Conservation (phyloP, 2,888 invertebrate genomes). For the Thera obeliscata region DNA sequence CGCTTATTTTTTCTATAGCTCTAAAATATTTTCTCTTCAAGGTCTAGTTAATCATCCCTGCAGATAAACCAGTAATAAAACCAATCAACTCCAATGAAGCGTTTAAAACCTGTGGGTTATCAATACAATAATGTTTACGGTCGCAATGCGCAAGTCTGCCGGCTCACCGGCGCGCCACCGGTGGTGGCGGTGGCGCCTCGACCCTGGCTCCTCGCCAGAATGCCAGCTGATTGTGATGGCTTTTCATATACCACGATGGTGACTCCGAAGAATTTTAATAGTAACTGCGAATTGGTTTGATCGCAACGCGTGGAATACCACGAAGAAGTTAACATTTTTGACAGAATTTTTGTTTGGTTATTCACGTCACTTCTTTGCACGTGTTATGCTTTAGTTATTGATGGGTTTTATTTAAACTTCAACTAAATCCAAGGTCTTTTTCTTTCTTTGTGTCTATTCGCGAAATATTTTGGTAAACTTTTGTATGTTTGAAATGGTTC, state of each 20-base stretch:
- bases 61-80: slow-evolving; percentile 3
- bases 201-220: slow-evolving; percentile 60
- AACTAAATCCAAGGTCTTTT: slow-evolving; percentile 25
- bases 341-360: slow-evolving; percentile 17
- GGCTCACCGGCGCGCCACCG: slow-evolving; percentile 23
- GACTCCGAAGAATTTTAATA: slow-evolving; percentile 43
- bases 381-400: slow-evolving; percentile 26
- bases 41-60: neutral
- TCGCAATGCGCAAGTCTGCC: slow-evolving; percentile 69
- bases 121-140: slow-evolving; percentile 57
- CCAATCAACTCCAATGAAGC: slow-evolving; percentile 8
- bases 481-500: too few species aligned
- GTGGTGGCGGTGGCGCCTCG: slow-evolving; percentile 34
- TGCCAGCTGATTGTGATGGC: slow-evolving; percentile 59
- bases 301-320: slow-evolving; percentile 9
- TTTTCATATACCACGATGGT: slow-evolving; percentile 34
- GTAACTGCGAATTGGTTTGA: slow-evolving; percentile 33
- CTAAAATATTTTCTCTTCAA: neutral
- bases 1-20: neutral
- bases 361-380: slow-evolving; percentile 19
- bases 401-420: slow-evolving; percentile 23
- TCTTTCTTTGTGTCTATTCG: neutral
- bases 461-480: neutral
- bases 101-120: slow-evolving; percentile 39
- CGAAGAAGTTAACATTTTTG: slow-evolving; percentile 11